These are phyloP conservation scores for Phortica okadai DNA, from an alignment of 2,888 invertebrate genomes.

Conservation along the genomic window DNA sequence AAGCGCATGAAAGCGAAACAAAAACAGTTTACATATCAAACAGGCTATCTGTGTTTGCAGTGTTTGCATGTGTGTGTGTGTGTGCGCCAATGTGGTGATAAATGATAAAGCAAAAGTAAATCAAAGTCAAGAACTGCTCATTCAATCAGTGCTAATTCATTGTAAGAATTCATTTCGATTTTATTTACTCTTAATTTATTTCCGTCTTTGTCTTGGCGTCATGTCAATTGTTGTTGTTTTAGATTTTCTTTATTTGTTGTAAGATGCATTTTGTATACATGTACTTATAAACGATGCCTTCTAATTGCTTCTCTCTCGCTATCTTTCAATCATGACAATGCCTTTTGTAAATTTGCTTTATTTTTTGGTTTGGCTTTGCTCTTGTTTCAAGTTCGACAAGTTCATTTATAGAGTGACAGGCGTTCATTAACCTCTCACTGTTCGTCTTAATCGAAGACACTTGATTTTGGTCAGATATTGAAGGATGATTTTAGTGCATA, in stretches of 20 bases:
- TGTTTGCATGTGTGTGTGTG: constrained; percentile 36
- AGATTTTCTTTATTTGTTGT: neutral
- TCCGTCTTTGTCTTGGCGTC: constrained; percentile 30
- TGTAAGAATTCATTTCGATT: constrained; percentile 10
- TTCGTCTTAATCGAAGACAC: neutral
- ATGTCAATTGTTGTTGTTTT: constrained; percentile 20
- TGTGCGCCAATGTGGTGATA: constrained; percentile 21
- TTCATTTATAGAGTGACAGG: neutral
- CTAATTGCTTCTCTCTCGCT: neutral
- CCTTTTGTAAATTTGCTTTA: neutral
- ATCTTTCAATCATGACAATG: neutral
- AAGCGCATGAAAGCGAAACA: constrained; percentile 61
- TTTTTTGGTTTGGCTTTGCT: neutral
- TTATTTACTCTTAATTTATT: constrained; percentile 19
- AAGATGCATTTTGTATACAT: neutral
- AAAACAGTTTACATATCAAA: constrained; percentile 48
- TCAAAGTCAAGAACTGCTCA: constrained; percentile 62
- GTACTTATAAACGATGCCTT: neutral
- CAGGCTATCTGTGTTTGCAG: constrained; percentile 16
- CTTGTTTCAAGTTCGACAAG: constrained; percentile 13
- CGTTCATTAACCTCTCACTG: constrained; percentile 47
- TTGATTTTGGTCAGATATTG: neutral
- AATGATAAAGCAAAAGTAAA: constrained; percentile 56
- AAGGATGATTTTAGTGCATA: too few relatives aligned
- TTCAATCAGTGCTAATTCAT: constrained; percentile 47